Evolutionary conservation across 2,797 vertebrate species (phyloP).

Genomic region (Pangasius macronema): DNA sequence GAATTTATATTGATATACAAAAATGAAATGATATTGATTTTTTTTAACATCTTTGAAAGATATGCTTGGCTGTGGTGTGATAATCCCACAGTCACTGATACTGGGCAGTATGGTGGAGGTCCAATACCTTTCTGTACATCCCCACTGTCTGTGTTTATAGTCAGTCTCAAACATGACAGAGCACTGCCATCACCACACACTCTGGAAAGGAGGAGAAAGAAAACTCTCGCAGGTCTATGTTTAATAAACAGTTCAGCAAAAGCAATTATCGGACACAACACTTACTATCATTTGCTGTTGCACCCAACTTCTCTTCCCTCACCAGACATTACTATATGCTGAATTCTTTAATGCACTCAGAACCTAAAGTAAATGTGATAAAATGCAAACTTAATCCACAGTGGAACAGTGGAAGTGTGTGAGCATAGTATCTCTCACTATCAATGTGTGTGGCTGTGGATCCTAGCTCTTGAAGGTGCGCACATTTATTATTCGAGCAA

Average conservation of each 20-base stretch:
- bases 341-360: constrained; percentile 69
- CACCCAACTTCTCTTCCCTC: constrained; percentile 52
- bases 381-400: constrained; percentile 64
- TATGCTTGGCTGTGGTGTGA: constrained; percentile 60
- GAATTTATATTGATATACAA: too few species aligned
- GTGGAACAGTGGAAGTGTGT: constrained; percentile 51
- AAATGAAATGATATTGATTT: too few species aligned
- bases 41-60: background rate
- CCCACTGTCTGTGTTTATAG: constrained; percentile 65
- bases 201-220: constrained; percentile 20
- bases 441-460: constrained; percentile 58
- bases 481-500: background rate
- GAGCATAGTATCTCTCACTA: constrained; percentile 54
- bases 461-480: background rate
- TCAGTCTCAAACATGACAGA: constrained; percentile 20
- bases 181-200: constrained; percentile 39
- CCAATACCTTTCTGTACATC: constrained; percentile 59
- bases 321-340: constrained; percentile 66
- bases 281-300: constrained; percentile 62
- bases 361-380: constrained; percentile 63
- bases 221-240: constrained; percentile 57
- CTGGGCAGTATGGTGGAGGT: constrained; percentile 17
- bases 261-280: constrained; percentile 69
- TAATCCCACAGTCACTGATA: constrained; percentile 47
- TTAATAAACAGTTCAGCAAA: constrained; percentile 69